Conservation (phyloP, 2,113 vertebrate genomes). For the Bungarus multicinctus region DNA sequence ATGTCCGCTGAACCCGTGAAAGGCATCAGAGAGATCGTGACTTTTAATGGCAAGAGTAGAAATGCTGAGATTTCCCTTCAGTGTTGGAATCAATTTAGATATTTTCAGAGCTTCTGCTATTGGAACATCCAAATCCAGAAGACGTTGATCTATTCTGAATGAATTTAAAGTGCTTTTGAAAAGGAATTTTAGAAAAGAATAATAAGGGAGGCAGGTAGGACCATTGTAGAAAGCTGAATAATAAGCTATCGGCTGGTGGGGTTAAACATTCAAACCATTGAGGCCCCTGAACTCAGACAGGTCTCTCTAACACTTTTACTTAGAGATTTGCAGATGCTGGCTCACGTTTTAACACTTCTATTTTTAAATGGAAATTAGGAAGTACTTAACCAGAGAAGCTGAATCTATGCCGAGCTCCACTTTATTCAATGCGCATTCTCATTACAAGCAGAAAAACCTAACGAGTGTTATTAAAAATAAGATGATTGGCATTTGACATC, state of each 20-base stretch:
- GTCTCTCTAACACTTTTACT: neutral
- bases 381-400: neutral
- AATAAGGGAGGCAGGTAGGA: conserved; percentile 24
- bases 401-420: neutral
- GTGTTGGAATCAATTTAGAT: conserved; percentile 15
- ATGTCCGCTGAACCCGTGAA: conserved; percentile 47
- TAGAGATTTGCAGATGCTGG: neutral
- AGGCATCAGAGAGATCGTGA: conserved; percentile 21
- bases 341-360: neutral
- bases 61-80: conserved; percentile 15
- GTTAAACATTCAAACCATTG: neutral
- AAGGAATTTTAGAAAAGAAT: neutral
- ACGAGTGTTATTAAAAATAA: neutral
- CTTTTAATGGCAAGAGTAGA: neutral
- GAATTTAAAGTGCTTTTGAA: conserved; percentile 22
- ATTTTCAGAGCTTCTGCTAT: neutral
- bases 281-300: neutral
- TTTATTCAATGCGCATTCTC: neutral
- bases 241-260: conserved; percentile 1
- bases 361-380: neutral
- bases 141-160: conserved; percentile 9
- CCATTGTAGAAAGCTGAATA: neutral
- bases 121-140: conserved; percentile 20
- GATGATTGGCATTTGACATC: neutral
- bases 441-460: neutral